A percentile compares a stretch with the other conserved stretches of the same genome.
phyloP scores from a whole-genome alignment of 2,888 invertebrate genomes.

The Thera britannica region DNA sequence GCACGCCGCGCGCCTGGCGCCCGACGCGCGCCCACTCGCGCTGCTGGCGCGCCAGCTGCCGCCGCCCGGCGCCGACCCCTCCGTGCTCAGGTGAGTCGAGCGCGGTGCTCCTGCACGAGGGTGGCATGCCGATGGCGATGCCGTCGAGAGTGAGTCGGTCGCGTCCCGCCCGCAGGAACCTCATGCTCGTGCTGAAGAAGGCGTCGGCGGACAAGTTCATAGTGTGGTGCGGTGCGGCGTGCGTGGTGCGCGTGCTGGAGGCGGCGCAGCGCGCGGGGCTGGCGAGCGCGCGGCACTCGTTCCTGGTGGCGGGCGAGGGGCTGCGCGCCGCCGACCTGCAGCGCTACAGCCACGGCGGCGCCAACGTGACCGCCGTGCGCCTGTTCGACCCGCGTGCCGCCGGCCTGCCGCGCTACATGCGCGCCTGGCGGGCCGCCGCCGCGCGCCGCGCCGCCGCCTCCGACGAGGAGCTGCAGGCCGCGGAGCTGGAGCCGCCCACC shows the following conservation, averaged over 20 bases:
- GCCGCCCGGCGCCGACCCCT: constrained; percentile 55
- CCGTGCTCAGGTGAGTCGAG: constrained; percentile 56
- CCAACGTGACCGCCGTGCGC: constrained; percentile 69
- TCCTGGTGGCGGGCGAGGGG: constrained; percentile 66
- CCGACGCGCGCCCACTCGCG: constrained; percentile 48
- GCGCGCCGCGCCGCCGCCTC: constrained; percentile 18
- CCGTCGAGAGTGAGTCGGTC: background rate
- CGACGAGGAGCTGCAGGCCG: constrained; percentile 34
- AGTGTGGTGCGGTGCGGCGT: constrained; percentile 66
- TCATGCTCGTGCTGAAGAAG: constrained; percentile 71
- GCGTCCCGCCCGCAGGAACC: constrained; percentile 47
- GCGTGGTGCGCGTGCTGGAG: constrained; percentile 66
- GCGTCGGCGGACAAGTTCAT: constrained; percentile 60
- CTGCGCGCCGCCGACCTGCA: constrained; percentile 62
- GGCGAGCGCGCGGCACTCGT: constrained; percentile 65
- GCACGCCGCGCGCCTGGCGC: constrained; percentile 51
- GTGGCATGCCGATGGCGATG: background rate
- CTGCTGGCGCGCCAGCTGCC: constrained; percentile 67
- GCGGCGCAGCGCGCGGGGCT: constrained; percentile 77
- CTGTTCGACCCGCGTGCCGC: constrained; percentile 63
- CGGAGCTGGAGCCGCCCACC: constrained; percentile 35
- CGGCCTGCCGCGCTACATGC: constrained; percentile 45
- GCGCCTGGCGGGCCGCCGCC: constrained; percentile 47
- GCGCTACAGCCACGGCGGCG: constrained; percentile 72
- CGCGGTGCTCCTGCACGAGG: background rate